These are phyloP conservation scores for Rhinogobio ventralis DNA, from an alignment of 2,797 vertebrate species.

Conservation along the genomic window DNA sequence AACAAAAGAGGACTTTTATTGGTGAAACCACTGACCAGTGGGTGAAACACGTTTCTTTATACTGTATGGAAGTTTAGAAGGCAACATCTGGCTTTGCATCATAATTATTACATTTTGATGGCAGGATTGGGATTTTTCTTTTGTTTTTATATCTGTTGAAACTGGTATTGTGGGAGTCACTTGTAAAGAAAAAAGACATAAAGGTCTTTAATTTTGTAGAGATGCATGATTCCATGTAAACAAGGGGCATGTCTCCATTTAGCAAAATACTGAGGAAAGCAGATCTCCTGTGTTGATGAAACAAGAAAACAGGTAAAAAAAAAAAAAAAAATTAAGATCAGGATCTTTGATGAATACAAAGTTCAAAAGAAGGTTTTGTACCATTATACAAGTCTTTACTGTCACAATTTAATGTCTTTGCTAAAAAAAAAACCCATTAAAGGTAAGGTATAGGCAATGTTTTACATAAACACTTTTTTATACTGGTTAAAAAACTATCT, in stretches of 20 bases:
- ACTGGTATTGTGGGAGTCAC: background rate
- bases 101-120: background rate
- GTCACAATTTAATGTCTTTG: no score
- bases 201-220: background rate
- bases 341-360: no score
- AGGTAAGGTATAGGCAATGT: no score
- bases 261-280: background rate
- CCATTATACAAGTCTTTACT: no score
- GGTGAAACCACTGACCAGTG: no score
- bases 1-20: background rate
- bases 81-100: background rate
- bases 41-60: background rate
- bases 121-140: background rate
- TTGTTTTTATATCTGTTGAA: background rate
- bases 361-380: no score
- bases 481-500: no score
- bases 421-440: no score
- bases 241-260: background rate
- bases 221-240: background rate
- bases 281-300: background rate
- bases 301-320: slow-evolving; percentile 20
- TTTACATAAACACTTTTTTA: no score
- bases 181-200: background rate
- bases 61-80: background rate
- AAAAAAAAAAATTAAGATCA: background rate